phyloP scores from a whole-genome alignment of 2,888 invertebrate genomes.

The Oegoconia quadripuncta region DNA sequence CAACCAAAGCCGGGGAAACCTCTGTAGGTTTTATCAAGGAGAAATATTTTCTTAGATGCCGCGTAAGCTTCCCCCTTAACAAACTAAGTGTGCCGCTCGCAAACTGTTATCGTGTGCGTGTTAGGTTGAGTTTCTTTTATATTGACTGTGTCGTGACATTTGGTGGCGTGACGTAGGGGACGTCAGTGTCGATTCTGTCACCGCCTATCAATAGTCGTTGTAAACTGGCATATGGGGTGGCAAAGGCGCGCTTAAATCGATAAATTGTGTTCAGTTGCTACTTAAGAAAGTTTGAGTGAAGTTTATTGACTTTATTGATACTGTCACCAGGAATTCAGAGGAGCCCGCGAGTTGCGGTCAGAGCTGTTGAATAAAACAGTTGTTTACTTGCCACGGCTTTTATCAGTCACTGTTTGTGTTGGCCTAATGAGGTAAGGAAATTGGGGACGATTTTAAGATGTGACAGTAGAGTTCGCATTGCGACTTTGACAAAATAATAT shows the following conservation, averaged over 20 bases:
- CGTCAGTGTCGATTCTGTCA: slow-evolving; percentile 57
- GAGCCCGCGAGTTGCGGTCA: slow-evolving; percentile 7
- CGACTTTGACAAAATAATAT: too few relatives aligned
- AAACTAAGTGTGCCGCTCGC: slow-evolving; percentile 21
- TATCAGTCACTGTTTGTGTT: too few relatives aligned
- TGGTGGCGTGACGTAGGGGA: slow-evolving; percentile 44
- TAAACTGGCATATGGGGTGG: slow-evolving; percentile 73
- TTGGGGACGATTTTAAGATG: too few relatives aligned
- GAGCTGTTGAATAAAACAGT: slow-evolving; percentile 7
- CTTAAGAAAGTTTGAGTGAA: slow-evolving; percentile 62
- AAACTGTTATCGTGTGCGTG: slow-evolving; percentile 4
- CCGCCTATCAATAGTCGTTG: slow-evolving; percentile 72
- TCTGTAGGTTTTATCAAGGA: slow-evolving; percentile 54
- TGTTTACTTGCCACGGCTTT: slow-evolving; percentile 1
- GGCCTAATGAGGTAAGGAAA: too few relatives aligned
- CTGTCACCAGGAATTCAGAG: slow-evolving; percentile 45
- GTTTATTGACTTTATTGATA: slow-evolving; percentile 71
- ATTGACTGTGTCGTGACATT: neutral
- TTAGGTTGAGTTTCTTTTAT: too few relatives aligned
- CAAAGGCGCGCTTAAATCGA: slow-evolving; percentile 66
- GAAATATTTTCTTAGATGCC: slow-evolving; percentile 64
- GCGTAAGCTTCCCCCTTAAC: slow-evolving; percentile 45
- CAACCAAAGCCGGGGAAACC: slow-evolving; percentile 61
- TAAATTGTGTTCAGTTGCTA: slow-evolving; percentile 66
- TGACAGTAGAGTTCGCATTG: too few relatives aligned